A percentile compares a stretch with the other conserved stretches of the same genome.
phyloP scores from a whole-genome alignment of 2,797 vertebrate genomes.

The Clarias pachynema region DNA sequence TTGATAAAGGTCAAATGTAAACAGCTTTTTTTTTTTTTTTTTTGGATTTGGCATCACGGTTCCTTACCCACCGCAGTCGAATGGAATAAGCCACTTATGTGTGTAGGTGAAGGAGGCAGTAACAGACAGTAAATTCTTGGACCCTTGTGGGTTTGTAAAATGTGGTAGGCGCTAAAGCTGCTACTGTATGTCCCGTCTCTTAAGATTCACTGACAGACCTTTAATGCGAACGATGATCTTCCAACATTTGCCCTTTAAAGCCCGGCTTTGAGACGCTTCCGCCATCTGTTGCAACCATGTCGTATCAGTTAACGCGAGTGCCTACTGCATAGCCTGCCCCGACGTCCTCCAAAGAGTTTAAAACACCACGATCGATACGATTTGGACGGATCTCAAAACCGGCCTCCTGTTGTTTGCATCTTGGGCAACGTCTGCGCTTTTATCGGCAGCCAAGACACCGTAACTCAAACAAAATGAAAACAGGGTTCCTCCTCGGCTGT shows the following conservation, averaged over 20 bases:
- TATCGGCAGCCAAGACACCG: slow-evolving; percentile 31
- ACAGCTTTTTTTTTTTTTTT: slow-evolving; percentile 59
- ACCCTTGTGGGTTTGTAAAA: slow-evolving; percentile 35
- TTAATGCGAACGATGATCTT: neutral
- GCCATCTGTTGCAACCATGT: neutral
- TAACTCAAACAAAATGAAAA: slow-evolving; percentile 56
- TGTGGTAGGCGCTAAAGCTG: slow-evolving; percentile 34
- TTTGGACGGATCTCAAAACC: slow-evolving; percentile 13
- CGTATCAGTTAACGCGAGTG: neutral
- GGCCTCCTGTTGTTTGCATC: slow-evolving; percentile 2
- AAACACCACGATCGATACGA: neutral
- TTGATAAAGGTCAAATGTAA: slow-evolving; percentile 69
- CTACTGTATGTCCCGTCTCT: slow-evolving; percentile 35
- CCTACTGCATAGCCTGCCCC: too few relatives aligned
- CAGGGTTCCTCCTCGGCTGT: slow-evolving; percentile 62
- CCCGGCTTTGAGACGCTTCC: neutral
- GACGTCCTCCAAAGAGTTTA: neutral
- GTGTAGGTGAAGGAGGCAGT: slow-evolving; percentile 24
- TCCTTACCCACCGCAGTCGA: slow-evolving; percentile 46
- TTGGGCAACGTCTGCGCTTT: neutral
- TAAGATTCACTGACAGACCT: slow-evolving; percentile 28
- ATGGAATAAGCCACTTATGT: slow-evolving; percentile 45
- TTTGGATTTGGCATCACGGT: slow-evolving; percentile 52
- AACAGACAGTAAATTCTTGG: slow-evolving; percentile 38
- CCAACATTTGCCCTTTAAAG: neutral